Conservation (phyloP, 1,140 invertebrate genomes). For the Pollicipes pollicipes region DNA sequence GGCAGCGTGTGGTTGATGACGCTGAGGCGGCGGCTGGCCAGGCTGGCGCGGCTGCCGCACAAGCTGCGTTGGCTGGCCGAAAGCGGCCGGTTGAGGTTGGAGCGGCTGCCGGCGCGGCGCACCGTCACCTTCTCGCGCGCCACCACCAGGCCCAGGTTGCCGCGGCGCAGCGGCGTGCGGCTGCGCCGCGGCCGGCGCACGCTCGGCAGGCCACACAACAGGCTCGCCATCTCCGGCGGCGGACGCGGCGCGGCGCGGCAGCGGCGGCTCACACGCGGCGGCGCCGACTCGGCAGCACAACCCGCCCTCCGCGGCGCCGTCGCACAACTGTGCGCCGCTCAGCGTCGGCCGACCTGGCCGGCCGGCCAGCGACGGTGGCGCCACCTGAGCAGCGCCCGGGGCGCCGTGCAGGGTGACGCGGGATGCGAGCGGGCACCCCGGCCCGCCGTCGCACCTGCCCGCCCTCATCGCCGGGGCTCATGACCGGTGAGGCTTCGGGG, state of each 20-base stretch:
- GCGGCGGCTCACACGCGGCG: no score
- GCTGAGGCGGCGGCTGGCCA: neutral
- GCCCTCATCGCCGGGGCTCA: no score
- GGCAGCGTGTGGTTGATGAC: constrained; percentile 1
- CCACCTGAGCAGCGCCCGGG: neutral
- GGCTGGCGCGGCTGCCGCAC: neutral
- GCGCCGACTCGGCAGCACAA: neutral
- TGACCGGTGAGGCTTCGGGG: no score
- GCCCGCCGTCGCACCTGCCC: no score
- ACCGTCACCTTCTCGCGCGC: neutral
- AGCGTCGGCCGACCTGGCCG: neutral
- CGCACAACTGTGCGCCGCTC: neutral
- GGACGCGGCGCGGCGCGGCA: no score
- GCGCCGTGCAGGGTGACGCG: no score
- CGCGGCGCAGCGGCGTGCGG: neutral
- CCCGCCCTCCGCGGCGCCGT: no score
- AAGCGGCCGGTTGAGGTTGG: neutral
- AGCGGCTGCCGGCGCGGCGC: neutral
- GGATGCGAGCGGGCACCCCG: neutral
- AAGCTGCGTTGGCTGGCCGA: neutral
- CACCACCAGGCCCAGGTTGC: neutral
- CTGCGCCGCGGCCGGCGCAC: neutral
- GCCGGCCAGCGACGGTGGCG: neutral
- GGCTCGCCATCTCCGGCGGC: neutral
- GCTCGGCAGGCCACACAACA: neutral